A percentile compares a stretch with the other conserved stretches of the same genome.
Conservation (phyloP, 2,888 invertebrate genomes). For the Caenorhabditis auriculariae region DNA sequence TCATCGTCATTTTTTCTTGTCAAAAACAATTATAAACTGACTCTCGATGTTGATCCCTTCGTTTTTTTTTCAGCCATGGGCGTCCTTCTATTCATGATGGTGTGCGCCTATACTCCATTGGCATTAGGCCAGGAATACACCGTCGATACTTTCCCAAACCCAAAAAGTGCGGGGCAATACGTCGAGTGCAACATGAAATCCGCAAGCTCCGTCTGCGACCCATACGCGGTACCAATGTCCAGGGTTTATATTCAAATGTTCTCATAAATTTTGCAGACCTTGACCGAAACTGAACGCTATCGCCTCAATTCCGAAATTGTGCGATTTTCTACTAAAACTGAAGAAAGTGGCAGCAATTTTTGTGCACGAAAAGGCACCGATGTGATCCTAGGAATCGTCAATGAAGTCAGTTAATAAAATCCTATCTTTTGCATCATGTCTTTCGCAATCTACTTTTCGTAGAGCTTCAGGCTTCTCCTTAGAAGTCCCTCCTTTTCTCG, state of each 20-base stretch:
- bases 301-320: constrained; percentile 37
- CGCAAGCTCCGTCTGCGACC: constrained; percentile 43
- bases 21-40: too few relatives aligned
- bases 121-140: constrained; percentile 27
- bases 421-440: too few relatives aligned
- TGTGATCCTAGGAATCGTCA: constrained; percentile 28
- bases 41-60: too few relatives aligned
- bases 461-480: too few relatives aligned
- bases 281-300: constrained; percentile 40
- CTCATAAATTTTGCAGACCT: constrained; percentile 21
- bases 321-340: constrained; percentile 24
- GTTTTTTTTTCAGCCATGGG: too few relatives aligned
- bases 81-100: too few relatives aligned
- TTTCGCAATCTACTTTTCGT: too few relatives aligned
- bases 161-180: constrained; percentile 22
- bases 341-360: constrained; percentile 22
- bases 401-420: constrained; percentile 24
- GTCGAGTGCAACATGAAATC: constrained; percentile 37
- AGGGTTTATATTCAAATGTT: neutral
- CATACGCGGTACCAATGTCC: constrained; percentile 29
- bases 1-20: too few relatives aligned
- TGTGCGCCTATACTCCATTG: too few relatives aligned
- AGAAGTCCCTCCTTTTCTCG: too few relatives aligned
- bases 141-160: constrained; percentile 40
- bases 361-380: constrained; percentile 42